Evolutionary conservation across 2,113 vertebrate species (phyloP).

Genomic region (Zapus hudsonius): DNA sequence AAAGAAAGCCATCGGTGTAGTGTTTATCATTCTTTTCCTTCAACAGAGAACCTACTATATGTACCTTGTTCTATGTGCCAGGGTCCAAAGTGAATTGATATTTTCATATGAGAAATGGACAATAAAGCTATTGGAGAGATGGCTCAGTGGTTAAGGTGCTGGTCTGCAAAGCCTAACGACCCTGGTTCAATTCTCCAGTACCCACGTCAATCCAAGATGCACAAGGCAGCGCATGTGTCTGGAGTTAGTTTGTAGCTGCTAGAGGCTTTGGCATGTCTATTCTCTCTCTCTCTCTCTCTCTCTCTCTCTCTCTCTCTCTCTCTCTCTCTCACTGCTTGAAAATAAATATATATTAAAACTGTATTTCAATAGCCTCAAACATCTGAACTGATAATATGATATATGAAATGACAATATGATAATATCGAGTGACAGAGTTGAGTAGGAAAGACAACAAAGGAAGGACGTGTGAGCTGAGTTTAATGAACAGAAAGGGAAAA

Average conservation of each 20-base stretch:
- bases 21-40: not conserved
- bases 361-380: not conserved
- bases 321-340: too few species aligned
- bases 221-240: too few species aligned
- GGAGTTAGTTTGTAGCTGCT: too few species aligned
- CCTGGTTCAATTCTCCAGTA: too few species aligned
- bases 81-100: not conserved
- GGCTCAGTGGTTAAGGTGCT: too few species aligned
- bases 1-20: conserved; percentile 47
- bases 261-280: too few species aligned
- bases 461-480: not conserved
- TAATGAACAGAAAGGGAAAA: not conserved
- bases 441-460: not conserved
- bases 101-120: not conserved
- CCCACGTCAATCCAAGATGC: too few species aligned
- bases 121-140: not conserved
- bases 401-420: not conserved
- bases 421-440: not conserved
- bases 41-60: not conserved
- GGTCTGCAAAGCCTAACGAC: too few species aligned
- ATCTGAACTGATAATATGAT: not conserved
- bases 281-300: too few species aligned
- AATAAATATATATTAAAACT: too few species aligned
- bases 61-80: not conserved
- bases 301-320: too few species aligned